These are phyloP conservation scores for Rousettus madagascariensis DNA, from an alignment of 2,797 vertebrate species.

Conservation along the genomic window DNA sequence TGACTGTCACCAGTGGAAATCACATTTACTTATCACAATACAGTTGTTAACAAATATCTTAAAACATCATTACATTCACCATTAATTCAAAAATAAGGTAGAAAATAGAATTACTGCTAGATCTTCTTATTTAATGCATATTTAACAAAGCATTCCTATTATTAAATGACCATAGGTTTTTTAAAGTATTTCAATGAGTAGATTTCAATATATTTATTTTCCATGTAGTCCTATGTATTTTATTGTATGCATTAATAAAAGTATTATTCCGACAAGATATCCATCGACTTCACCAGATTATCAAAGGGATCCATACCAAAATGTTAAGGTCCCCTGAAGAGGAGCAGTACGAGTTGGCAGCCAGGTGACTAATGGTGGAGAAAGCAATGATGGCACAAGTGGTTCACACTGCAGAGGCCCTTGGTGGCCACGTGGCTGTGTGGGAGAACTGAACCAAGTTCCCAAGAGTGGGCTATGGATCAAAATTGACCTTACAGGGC, in stretches of 20 bases:
- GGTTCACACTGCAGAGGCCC: neutral
- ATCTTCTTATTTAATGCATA: neutral
- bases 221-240: neutral
- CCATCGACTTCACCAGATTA: neutral
- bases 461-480: neutral
- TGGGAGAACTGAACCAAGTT: neutral
- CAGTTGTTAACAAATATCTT: neutral
- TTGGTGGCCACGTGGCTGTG: neutral
- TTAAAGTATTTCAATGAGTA: neutral
- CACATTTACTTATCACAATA: neutral
- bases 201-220: neutral
- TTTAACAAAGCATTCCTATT: neutral
- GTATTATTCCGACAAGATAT: neutral
- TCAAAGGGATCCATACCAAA: neutral
- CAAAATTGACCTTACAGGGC: neutral
- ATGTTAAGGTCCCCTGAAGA: neutral
- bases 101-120: neutral
- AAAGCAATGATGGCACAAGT: neutral
- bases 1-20: neutral
- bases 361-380: neutral
- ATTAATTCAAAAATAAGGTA: constrained; percentile 11
- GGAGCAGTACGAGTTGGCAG: neutral
- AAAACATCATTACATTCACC: neutral
- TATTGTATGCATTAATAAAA: constrained; percentile 13
- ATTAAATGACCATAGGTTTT: neutral